Base-by-base conservation (phyloP, 2,888 invertebrate species). In the Eupithecia insigniata region DNA sequence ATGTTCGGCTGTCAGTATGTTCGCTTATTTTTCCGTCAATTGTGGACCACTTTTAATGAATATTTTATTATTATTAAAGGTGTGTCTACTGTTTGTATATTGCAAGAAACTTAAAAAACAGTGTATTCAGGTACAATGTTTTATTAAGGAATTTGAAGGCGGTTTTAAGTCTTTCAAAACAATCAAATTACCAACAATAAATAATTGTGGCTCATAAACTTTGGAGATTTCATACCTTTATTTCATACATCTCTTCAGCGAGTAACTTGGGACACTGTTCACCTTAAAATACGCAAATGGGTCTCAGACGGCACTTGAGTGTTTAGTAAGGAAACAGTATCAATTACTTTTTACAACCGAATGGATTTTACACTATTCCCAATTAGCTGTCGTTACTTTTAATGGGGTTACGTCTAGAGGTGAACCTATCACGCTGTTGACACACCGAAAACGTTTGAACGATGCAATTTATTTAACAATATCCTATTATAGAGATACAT, bases 201-300 rank as follows among this genome's bases (percentile, higher is more conserved):
- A n/a, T n/a, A n/a, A n/a, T n/a, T n/a, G n/a, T n/a, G n/a, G n/a
- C n/a, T n/a, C n/a, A n/a, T n/a, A n/a, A n/a, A n/a, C n/a, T n/a
- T 8, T n/a, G n/a, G n/a, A 18, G n/a, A 43, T 0, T 39, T 39
- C 18, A 6, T 4, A 16, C 5, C 43, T 43, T 43, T 60, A 14
- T 7, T 28, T 64, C 1, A 22, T 26, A 1, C 3, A 39, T 39
- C 64, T 12, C 36, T 34, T 39, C 22, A 60, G 55, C 28, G 26
- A 61, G 8, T 70, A n/a, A 46, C 70, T 74, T 70, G 26, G 12
- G 67, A 71, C 69, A 69, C 14, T 28, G 22, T 18, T 65, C 60
- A 75, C 67, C 60, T 76, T 75, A 71, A 79, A 79, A 76, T 76
- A 79, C 79, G 78, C 75, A 76, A 78, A 78, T 79, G 78, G 74